Conservation (phyloP, 2,797 vertebrate genomes). For the Tokudaia tokunoshimensis region DNA sequence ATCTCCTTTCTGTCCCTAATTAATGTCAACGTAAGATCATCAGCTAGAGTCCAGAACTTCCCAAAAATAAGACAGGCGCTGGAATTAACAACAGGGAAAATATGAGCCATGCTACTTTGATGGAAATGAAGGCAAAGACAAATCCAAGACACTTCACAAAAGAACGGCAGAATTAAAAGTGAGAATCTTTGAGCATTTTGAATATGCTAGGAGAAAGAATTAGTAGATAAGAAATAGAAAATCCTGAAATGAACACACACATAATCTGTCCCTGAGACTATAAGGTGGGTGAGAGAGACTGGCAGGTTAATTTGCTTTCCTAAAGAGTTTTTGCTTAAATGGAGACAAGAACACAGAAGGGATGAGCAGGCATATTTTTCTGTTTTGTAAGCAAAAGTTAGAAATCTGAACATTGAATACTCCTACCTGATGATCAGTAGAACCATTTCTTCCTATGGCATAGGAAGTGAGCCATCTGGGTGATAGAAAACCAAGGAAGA, state of each 20-base stretch:
- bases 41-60: not conserved
- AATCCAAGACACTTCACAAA: not conserved
- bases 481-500: not conserved
- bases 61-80: not conserved
- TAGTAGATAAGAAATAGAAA: not conserved
- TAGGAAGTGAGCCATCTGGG: not conserved
- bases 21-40: not conserved
- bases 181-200: not conserved
- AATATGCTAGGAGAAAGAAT: not conserved
- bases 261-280: not conserved
- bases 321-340: not conserved
- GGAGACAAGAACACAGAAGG: not conserved
- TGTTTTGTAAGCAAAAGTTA: not conserved
- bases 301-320: not conserved
- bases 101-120: not conserved
- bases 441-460: not conserved
- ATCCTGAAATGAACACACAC: not conserved
- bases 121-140: not conserved
- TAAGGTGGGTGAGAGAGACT: not conserved
- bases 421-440: not conserved
- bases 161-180: not conserved
- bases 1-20: not conserved
- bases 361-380: not conserved
- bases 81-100: not conserved
- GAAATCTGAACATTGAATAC: not conserved